Evolutionary conservation across 2,888 invertebrate species (phyloP).

Genomic region (Netelia fuscicornis): DNA sequence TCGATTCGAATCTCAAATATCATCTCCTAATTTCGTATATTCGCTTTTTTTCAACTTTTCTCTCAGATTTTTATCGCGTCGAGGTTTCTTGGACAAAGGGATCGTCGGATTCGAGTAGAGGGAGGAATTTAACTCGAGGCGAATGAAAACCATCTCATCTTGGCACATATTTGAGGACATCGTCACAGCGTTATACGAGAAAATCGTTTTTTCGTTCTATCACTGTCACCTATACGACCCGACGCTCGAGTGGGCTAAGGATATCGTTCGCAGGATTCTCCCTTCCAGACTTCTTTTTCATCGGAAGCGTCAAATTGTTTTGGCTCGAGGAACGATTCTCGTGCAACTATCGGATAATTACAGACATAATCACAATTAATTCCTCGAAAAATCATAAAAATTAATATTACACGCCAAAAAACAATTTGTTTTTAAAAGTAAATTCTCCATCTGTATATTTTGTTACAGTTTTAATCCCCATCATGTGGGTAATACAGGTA

Average conservation of each 20-base stretch:
- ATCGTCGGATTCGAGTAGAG: conserved; percentile 5
- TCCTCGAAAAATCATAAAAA: no score
- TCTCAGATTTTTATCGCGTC: neutral
- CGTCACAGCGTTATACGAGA: conserved; percentile 41
- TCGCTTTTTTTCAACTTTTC: neutral
- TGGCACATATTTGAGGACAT: conserved; percentile 18
- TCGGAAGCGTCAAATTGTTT: conserved; percentile 59
- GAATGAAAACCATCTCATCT: conserved; percentile 23
- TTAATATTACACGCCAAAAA: no score
- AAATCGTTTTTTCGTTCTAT: conserved; percentile 9
- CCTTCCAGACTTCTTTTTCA: conserved; percentile 61
- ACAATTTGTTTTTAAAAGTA: no score
- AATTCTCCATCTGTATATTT: no score
- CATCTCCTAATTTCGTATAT: neutral
- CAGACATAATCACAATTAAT: no score
- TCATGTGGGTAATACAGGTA: no score
- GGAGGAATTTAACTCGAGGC: conserved; percentile 7
- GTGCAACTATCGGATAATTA: neutral
- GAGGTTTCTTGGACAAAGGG: neutral
- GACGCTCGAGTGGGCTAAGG: conserved; percentile 52
- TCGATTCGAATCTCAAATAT: neutral
- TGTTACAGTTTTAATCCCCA: no score
- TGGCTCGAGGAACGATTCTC: neutral
- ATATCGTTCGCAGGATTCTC: conserved; percentile 47
- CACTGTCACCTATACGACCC: conserved; percentile 17